Base-by-base conservation (phyloP, 2,113 vertebrate species). In the Ictidomys tridecemlineatus region DNA sequence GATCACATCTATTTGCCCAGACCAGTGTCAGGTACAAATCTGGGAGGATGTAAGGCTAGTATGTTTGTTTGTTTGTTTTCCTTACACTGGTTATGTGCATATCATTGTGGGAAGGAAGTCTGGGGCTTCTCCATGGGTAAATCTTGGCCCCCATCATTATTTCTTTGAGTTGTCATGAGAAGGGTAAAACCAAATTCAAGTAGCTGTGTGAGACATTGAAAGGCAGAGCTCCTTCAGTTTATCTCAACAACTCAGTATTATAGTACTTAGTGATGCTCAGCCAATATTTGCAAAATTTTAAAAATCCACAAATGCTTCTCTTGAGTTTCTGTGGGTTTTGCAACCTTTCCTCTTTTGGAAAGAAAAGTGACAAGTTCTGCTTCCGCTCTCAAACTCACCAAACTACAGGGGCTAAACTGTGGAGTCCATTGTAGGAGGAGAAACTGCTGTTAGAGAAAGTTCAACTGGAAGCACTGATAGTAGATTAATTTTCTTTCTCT, bases 391-490 rank as follows among this genome's bases (percentile, higher is more conserved):
- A 80, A 58, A 65, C 12, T 73, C 65, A 42, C 24, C 70, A 39
- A 82, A 3, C 9, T n/a, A 28, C 1, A 8, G 42, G 70, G 32
- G 42, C 48, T 9, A 48, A 74, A 85, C 20, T 16, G 28, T 8
- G 42, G 48, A 83, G 26, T 73, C 13, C 30, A 9, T 42, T 58
- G 13, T 42, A 45, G 45, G 65, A 10, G 20, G 70, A 58, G 7
- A 89, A n/a, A 69, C 37, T 65, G 45, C 42, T 85, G 8, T 61
- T 85, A 89, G 45, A 87, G 53, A 58, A 97, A 92, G 51, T 42
- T 5, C 58, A 72, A 5, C 37, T 42, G 14, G 13, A 39, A 70
- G 76, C 20, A 13, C 32, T 48, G 4, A 7, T 1, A 53, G 12
- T 14, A 26, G 12, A 26, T 77, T 30, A 20, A 22, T 32, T 85